Evolutionary conservation across 2,797 vertebrate genomes (phyloP).

Genomic region (Tokudaia muenninki): DNA sequence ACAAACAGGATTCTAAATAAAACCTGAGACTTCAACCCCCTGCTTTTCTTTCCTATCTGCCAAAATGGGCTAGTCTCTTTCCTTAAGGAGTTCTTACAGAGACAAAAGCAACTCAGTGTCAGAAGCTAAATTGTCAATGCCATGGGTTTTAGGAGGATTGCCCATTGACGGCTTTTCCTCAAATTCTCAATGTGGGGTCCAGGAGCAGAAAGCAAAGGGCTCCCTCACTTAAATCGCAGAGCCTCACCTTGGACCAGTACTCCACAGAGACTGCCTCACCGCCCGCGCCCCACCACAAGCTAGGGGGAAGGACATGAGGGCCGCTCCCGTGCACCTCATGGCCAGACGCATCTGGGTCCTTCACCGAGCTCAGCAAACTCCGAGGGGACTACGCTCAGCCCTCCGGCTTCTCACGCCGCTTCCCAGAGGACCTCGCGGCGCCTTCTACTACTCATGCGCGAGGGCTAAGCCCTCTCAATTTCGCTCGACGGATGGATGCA

Average conservation of each 20-base stretch:
- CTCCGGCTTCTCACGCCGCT: background rate
- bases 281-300: background rate
- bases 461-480: background rate
- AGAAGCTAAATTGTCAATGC: background rate
- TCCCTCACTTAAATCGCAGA: background rate
- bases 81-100: background rate
- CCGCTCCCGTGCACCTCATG: background rate
- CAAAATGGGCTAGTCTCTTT: conserved; percentile 7
- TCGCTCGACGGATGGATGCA: rapidly evolving
- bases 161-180: background rate
- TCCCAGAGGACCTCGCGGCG: background rate
- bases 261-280: conserved; percentile 38
- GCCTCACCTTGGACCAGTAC: conserved; percentile 63
- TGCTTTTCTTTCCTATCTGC: background rate
- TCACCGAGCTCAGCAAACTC: background rate
- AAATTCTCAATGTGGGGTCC: background rate
- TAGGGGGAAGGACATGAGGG: background rate
- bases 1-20: background rate
- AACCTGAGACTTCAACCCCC: background rate
- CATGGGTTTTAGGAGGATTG: background rate
- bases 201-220: background rate
- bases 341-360: background rate
- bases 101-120: background rate
- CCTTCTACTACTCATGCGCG: rapidly evolving
- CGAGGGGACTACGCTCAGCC: background rate